Base-by-base conservation (phyloP, 1,140 invertebrate genomes). In the Drosophila kepulauana region DNA sequence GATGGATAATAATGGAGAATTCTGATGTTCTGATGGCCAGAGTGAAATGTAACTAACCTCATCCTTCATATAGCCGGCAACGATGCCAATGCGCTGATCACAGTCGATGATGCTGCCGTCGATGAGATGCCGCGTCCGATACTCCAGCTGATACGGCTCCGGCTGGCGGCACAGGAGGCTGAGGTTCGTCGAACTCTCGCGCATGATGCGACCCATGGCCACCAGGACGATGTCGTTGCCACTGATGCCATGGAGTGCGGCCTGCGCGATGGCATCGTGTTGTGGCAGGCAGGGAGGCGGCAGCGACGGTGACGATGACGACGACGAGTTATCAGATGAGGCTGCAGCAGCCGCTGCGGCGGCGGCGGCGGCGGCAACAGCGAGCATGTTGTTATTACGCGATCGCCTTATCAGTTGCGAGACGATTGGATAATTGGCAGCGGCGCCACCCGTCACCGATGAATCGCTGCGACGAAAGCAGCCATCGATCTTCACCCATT, bases 71-170 rank as follows among this genome's bases (percentile, higher is more conserved):
- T 98, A 97, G 3, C 97, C 97, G 25, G 97, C 96, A 8, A 97
- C 95, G 7, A 96, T 93, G 1, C 97, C 96, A 74, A 98, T 97
- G 76, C 97, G 95, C 77, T 98, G 97, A 93, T 98, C 97, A 79
- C 96, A 96, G 82, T 96, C 96, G 51, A 98, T 95, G 69, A 98
- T 98, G 75, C 95, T 94, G 8, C 97, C 97, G 91, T 98, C 96
- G 38, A 97, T 94, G 41, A 96, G 94, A 93, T 98, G 97, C 33
- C 97, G 93, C 0, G 97, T 98, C 7, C 96, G 94, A 87, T 98
- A 98, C 90, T 98, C 97, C 93, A 97, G 95, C 74, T 95, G 95
- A 63, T 94, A 95, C 1, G 96, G 95, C 78, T 97, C 96, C 35
- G 97, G 92, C 20, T 96, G 92, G 3, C 95, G 93, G 76, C 96